Conservation (phyloP, 1,140 invertebrate species). For the Coptotermes formosanus region DNA sequence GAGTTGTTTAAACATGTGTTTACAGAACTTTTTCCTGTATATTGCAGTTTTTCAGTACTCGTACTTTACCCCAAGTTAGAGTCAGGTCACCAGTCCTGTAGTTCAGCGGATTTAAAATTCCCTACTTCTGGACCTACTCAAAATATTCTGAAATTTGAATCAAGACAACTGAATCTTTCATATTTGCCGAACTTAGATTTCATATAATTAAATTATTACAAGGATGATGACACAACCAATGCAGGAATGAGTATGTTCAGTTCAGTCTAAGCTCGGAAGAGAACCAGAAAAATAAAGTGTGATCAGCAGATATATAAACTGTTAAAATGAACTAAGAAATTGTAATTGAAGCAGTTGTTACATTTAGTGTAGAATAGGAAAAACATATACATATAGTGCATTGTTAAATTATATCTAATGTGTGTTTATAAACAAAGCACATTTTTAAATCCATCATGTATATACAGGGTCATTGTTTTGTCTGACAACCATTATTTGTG, state of each 20-base stretch:
- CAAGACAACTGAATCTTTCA: not conserved
- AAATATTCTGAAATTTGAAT: not conserved
- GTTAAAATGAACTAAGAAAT: not conserved
- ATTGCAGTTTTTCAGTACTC: too few species aligned
- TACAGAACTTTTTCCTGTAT: too few species aligned
- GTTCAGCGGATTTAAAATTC: too few species aligned
- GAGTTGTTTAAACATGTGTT: too few species aligned
- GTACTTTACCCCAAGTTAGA: too few species aligned
- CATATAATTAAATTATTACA: not conserved
- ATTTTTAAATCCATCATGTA: not conserved
- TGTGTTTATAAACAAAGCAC: not conserved
- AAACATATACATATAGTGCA: not conserved
- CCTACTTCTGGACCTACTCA: not conserved
- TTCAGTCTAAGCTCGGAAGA: conserved; percentile 14
- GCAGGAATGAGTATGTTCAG: not conserved
- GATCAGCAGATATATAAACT: not conserved
- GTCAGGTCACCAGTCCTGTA: too few species aligned
- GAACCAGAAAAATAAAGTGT: not conserved
- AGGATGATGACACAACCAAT: not conserved
- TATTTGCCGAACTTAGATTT: not conserved
- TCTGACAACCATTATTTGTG: too few species aligned
- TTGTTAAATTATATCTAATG: conserved; percentile 6
- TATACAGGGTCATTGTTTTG: too few species aligned
- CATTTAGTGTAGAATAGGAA: not conserved
- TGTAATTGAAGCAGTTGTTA: conserved; percentile 5